Base-by-base conservation (phyloP, 2,113 vertebrate species). In the Dipodomys stephensi region DNA sequence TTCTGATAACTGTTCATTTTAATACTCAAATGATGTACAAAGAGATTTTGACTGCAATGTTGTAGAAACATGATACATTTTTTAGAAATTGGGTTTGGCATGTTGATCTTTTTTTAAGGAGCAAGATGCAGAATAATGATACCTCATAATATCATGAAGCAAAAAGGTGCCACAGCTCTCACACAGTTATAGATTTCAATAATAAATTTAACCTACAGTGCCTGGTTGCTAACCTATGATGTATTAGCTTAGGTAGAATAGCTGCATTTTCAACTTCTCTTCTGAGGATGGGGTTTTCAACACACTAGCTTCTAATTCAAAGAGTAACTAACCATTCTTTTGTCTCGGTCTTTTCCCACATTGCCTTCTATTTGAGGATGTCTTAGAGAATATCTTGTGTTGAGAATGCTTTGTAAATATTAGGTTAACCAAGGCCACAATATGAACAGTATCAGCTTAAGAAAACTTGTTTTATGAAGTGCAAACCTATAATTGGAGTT, bases 351-450 rank as follows among this genome's bases (percentile, higher is more conserved):
- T 91, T 89, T 28, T 83, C 9, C 0, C 25, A 83, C 44, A 25
- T 73, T 30, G 53, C 1, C 62, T 72, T 60, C 16, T 2, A 30
- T 11, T 81, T 86, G 53, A 77, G 32, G 3, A 49, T 83, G 27
- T 68, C 10, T 72, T 64, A 11, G 72, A 78, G 72, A 78, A 64
- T 19, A 27, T n/a, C 18, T 71, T 79, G 74, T 16, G 32, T 57
- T 89, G 28, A 90, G 76, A 87, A 83, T 62, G 44, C 1, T 74
- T 73, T 44, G 23, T 91, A 73, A 60, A 88, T 79, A 27, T 86
- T 92, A 39, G 22, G 32, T 93, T 92, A 32, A 2, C 7, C 77
- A 67, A 67, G 72, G 15, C 1, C 2, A 3, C 1, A 0, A 49
- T 81, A 32, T 30, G 53, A 69, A 67, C 1, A 49, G 4, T 11